phyloP scores from a whole-genome alignment of 2,113 vertebrate genomes.

The Nestor notabilis region DNA sequence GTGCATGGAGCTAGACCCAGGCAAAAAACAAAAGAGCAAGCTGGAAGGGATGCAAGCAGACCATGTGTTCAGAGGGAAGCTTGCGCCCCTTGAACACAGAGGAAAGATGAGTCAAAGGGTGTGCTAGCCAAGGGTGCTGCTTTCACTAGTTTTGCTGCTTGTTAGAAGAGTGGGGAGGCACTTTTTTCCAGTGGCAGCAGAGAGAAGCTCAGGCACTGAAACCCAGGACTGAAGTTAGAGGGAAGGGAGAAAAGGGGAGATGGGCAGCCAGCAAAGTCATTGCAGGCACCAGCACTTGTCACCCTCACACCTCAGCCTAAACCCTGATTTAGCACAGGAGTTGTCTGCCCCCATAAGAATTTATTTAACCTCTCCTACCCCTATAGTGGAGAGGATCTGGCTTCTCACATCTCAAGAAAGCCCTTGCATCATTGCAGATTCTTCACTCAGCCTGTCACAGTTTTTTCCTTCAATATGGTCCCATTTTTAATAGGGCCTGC shows the following conservation, averaged over 20 bases:
- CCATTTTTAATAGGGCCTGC: neutral
- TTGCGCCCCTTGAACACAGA: neutral
- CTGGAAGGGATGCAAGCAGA: neutral
- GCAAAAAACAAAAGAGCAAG: neutral
- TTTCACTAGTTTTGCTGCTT: neutral
- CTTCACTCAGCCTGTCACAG: neutral
- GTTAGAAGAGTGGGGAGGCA: neutral
- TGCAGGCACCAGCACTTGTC: neutral
- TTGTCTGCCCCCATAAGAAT: rapidly evolving
- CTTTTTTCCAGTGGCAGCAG: neutral
- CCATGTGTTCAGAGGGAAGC: rapidly evolving
- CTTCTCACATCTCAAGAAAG: neutral
- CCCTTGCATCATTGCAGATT: neutral
- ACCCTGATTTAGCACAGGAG: neutral
- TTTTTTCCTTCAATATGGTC: neutral
- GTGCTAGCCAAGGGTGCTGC: neutral
- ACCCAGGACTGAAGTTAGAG: neutral
- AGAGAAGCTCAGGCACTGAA: neutral
- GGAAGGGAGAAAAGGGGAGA: neutral
- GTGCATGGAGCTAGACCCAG: neutral
- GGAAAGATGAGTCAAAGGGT: neutral
- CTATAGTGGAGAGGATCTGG: neutral
- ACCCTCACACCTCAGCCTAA: neutral
- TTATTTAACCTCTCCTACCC: neutral
- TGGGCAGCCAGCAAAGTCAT: neutral